Evolutionary conservation across 2,113 vertebrate genomes (phyloP), one percentile per base, ranked within the genome.

Genomic region (Ceyx margarethae): DNA sequence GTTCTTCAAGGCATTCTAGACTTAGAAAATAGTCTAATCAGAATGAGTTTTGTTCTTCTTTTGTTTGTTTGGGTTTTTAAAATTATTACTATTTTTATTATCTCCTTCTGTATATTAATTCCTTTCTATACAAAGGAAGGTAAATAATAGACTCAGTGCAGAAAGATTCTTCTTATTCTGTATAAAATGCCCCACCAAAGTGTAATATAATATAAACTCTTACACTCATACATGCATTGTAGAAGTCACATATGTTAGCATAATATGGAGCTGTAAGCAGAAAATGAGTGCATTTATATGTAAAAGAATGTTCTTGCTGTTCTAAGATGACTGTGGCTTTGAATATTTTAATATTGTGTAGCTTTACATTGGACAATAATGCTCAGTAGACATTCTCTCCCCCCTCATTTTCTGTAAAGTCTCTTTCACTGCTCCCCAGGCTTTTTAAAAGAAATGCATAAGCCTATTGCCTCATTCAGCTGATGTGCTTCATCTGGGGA

Each of bases 391-490:
- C 18, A 19, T 4, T 84, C 37, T 19, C 12, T 50, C 8, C 10
- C 8, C 11, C 2, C 2, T 26, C 12, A 25, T 85, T 76, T 82
- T 87, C 84, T 69, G 15, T 48, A 15, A 57, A 81, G 21, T 33
- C 5, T 53, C 14, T 61, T 66, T 72, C 58, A 33, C 17, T 45
- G 13, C 7, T 85, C 9, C 11, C 2, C 13, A 26, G 28, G 19
- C 3, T 67, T 64, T 81, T 56, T 11, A 18, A 33, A 25, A 54
- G 15, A 75, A 28, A 46, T 33, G 9, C 0, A 0, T 2, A 71
- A 50, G 6, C 21, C 29, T 48, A 10, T 8, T 61, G 28, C 58
- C 42, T 78, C 51, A 43, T 8, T 86, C 3, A 13, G 4, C 3
- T 76, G 12, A 43, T 66, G 31, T 17, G 15, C 54, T 69, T 79